These are phyloP conservation scores for Hydraecia micacea DNA, from an alignment of 2,888 invertebrate species.

Conservation along the genomic window DNA sequence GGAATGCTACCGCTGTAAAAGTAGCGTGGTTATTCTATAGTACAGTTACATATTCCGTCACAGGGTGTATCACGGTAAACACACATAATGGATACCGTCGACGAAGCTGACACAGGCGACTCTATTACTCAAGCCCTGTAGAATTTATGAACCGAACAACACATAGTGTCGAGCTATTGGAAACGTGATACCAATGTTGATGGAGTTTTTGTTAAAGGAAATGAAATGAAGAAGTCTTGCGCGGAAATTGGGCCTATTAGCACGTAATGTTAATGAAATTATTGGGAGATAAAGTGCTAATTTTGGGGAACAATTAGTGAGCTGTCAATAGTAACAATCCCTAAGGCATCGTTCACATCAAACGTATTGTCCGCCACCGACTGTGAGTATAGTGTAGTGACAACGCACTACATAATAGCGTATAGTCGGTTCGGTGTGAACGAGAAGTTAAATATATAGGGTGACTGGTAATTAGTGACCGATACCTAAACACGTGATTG, in stretches of 20 bases:
- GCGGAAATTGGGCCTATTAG: background rate
- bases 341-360: no score
- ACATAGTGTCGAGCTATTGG: conserved; percentile 84
- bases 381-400: no score
- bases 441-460: no score
- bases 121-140: conserved; percentile 83
- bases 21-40: conserved; percentile 40
- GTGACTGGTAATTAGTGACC: no score
- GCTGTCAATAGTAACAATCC: background rate
- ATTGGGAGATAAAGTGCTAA: background rate
- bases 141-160: conserved; percentile 87
- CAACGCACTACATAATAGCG: no score
- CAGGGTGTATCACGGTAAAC: conserved; percentile 72
- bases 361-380: no score
- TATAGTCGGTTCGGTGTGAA: no score
- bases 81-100: conserved; percentile 84
- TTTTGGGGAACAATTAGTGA: background rate
- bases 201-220: conserved; percentile 65
- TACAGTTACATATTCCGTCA: conserved; percentile 56
- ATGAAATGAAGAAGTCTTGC: conserved; percentile 41
- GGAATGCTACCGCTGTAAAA: conserved; percentile 35
- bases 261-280: conserved; percentile 22
- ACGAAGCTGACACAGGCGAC: conserved; percentile 82
- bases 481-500: no score
- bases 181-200: conserved; percentile 85